Evolutionary conservation across 2,888 invertebrate genomes (phyloP).

Genomic region (Hetaerina titia): DNA sequence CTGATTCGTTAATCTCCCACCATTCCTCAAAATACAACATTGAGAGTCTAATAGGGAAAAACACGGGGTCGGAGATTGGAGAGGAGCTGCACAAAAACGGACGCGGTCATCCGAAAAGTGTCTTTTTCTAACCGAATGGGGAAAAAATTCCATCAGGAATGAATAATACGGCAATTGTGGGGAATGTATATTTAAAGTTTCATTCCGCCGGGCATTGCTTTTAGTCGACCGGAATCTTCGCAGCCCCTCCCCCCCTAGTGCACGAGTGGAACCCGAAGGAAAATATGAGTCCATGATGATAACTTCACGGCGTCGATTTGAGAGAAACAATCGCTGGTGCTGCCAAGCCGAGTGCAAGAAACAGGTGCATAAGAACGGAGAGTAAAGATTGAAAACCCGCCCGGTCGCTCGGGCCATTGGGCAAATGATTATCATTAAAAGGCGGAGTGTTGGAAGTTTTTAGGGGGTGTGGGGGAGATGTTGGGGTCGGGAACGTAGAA

Average conservation of each 20-base stretch:
- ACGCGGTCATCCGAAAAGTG: neutral
- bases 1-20: neutral
- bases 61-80: neutral
- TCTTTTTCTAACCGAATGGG: neutral
- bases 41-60: neutral
- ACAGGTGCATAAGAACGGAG: slow-evolving; percentile 1
- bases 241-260: neutral
- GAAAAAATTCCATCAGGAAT: neutral
- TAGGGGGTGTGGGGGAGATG: neutral
- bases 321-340: neutral
- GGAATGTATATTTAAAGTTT: neutral
- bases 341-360: neutral
- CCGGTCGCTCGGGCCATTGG: neutral
- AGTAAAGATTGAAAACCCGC: neutral
- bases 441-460: neutral
- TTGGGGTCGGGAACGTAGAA: no score
- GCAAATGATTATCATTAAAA: neutral
- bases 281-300: slow-evolving; percentile 9
- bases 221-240: neutral
- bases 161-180: neutral
- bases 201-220: neutral
- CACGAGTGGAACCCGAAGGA: neutral
- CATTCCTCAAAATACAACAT: neutral
- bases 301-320: neutral
- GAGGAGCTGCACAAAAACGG: neutral